These are phyloP conservation scores for Chymomyza caudatula DNA, from an alignment of 2,888 invertebrate genomes.

Conservation along the genomic window DNA sequence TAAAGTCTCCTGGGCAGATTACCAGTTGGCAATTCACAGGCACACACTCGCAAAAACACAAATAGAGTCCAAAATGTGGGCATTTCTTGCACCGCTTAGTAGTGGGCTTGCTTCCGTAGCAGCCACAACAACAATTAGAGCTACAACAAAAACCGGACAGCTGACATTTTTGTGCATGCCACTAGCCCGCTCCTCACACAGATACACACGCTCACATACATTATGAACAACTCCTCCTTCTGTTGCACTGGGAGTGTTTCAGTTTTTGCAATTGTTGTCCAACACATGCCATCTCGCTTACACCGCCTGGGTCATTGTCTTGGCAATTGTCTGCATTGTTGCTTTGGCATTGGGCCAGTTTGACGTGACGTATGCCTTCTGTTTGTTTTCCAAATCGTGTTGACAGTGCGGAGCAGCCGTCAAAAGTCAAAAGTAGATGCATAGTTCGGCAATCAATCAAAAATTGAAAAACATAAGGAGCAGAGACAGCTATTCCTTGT, in stretches of 20 bases:
- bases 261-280: constrained; percentile 28
- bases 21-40: constrained; percentile 33
- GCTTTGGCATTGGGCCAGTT: constrained; percentile 56
- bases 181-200: constrained; percentile 5
- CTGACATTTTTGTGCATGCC: constrained; percentile 46
- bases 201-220: neutral
- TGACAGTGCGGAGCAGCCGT: constrained; percentile 62
- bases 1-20: constrained; percentile 28
- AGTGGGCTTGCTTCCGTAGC: constrained; percentile 61
- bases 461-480: constrained; percentile 8
- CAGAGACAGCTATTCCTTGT: constrained; percentile 15
- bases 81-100: constrained; percentile 50
- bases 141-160: constrained; percentile 44
- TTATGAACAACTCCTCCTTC: constrained; percentile 47
- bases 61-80: constrained; percentile 46
- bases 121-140: constrained; percentile 33
- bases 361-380: constrained; percentile 51
- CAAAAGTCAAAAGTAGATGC: neutral
- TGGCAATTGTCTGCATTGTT: neutral
- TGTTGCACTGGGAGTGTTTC: too few species aligned
- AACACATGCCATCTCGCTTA: neutral
- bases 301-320: neutral
- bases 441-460: constrained; percentile 72
- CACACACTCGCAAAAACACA: constrained; percentile 8
- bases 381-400: constrained; percentile 70